Evolutionary conservation across 2,797 vertebrate species (phyloP).

Genomic region (Sphenodon punctatus): DNA sequence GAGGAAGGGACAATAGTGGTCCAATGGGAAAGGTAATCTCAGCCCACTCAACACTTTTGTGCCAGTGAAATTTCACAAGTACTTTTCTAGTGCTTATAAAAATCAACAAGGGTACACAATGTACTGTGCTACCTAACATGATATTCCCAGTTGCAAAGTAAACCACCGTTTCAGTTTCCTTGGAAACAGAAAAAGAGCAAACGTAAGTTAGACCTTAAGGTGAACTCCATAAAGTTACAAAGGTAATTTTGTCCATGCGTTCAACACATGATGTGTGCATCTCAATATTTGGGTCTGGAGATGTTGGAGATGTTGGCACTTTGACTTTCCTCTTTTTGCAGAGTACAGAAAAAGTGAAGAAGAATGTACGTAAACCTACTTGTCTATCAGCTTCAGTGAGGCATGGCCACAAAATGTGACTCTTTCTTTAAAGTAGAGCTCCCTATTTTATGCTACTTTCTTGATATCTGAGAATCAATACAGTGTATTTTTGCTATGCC

Average conservation of each 20-base stretch:
- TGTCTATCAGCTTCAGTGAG: not conserved
- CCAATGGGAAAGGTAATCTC: no score
- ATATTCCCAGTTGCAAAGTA: constrained; percentile 38
- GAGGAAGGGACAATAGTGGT: no score
- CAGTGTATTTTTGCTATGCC: no score
- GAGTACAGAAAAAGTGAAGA: constrained; percentile 41
- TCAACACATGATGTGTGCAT: not conserved
- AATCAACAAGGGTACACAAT: constrained; percentile 8
- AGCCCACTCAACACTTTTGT: no score
- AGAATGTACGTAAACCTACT: constrained; percentile 9
- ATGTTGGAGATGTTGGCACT: constrained; percentile 23
- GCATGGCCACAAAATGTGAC: not conserved
- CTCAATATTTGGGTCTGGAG: constrained; percentile 34
- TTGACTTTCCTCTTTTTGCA: constrained; percentile 48
- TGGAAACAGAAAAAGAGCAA: constrained; percentile 52
- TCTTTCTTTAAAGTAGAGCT: not conserved
- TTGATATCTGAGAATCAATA: not conserved
- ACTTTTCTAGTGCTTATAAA: not conserved
- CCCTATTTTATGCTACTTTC: not conserved
- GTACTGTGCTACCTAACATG: constrained; percentile 10
- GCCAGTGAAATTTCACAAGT: no score
- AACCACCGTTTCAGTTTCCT: constrained; percentile 50
- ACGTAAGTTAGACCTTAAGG: constrained; percentile 41
- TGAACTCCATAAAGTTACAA: constrained; percentile 55
- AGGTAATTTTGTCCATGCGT: constrained; percentile 33